Evolutionary conservation across 92 coral and sea anemone species (phyloP).

Genomic region (Paramuricea clavata): DNA sequence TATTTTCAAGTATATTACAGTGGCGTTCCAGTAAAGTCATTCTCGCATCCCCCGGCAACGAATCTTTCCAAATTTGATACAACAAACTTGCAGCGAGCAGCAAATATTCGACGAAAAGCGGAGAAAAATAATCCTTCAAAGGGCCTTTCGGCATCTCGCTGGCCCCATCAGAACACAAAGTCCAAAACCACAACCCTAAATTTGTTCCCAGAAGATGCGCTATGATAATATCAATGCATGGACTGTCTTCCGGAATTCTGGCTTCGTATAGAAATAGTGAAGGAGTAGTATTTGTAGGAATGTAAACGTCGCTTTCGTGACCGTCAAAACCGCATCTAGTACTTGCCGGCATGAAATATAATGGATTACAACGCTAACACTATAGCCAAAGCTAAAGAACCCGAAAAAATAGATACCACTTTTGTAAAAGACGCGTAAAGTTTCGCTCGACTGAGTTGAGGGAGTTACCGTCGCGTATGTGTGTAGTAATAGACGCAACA

Average conservation of each 20-base stretch:
- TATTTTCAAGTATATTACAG: not conserved
- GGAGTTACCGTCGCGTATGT: not conserved
- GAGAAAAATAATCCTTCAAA: no score
- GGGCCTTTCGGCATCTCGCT: not conserved
- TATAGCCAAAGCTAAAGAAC: not conserved
- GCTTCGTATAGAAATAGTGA: not conserved
- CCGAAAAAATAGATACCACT: not conserved
- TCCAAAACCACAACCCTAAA: constrained; percentile 16
- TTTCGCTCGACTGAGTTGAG: not conserved
- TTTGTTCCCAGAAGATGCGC: constrained; percentile 40
- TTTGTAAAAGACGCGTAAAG: not conserved
- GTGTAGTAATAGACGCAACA: not conserved
- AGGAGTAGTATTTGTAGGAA: constrained; percentile 4
- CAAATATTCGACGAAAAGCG: constrained; percentile 20
- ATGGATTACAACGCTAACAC: not conserved
- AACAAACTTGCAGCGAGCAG: constrained; percentile 34
- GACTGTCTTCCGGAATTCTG: not conserved
- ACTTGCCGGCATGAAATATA: not conserved
- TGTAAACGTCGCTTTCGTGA: not conserved
- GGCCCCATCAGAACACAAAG: not conserved
- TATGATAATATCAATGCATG: not conserved
- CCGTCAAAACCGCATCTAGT: not conserved
- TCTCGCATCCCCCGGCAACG: not conserved
- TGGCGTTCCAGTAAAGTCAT: not conserved
- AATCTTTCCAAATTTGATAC: constrained; percentile 1